Evolutionary conservation across 2,888 invertebrate species (phyloP).

Genomic region (Sarcophaga carnaria): DNA sequence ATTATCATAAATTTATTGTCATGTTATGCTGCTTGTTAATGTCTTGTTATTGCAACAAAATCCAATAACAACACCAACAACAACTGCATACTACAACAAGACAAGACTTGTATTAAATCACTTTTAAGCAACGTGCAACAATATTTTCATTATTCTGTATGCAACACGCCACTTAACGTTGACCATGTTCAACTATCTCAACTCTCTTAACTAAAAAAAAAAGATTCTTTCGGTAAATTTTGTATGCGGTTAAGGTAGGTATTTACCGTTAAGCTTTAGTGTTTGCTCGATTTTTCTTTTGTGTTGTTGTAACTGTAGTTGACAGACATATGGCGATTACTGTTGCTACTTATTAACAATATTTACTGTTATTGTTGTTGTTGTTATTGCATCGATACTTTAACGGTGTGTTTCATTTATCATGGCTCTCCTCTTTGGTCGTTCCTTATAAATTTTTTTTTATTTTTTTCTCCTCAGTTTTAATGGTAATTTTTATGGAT

Average conservation of each 20-base stretch:
- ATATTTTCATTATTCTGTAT: constrained; percentile 15
- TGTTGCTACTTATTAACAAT: background rate
- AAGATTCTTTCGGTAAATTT: constrained; percentile 50
- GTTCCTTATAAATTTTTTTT: background rate
- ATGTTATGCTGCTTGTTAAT: constrained; percentile 54
- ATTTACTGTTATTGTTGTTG: too few relatives aligned
- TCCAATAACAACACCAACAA: constrained; percentile 15
- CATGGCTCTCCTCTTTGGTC: background rate
- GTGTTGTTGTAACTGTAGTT: constrained; percentile 8
- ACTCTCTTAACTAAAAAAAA: background rate
- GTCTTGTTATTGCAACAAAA: constrained; percentile 46
- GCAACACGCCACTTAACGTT: constrained; percentile 1
- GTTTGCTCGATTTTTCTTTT: constrained; percentile 36
- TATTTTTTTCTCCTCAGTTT: background rate
- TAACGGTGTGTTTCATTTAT: background rate
- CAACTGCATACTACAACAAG: constrained; percentile 4
- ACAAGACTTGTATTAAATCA: background rate
- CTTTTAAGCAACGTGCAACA: constrained; percentile 23
- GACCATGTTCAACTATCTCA: background rate
- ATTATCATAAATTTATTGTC: constrained; percentile 62
- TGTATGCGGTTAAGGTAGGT: constrained; percentile 39
- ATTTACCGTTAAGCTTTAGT: constrained; percentile 53
- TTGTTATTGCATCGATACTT: background rate
- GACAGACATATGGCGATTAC: background rate
- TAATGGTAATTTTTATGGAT: too few relatives aligned